Conservation (phyloP, 2,797 vertebrate species). For the Syngnathus rostellatus region DNA sequence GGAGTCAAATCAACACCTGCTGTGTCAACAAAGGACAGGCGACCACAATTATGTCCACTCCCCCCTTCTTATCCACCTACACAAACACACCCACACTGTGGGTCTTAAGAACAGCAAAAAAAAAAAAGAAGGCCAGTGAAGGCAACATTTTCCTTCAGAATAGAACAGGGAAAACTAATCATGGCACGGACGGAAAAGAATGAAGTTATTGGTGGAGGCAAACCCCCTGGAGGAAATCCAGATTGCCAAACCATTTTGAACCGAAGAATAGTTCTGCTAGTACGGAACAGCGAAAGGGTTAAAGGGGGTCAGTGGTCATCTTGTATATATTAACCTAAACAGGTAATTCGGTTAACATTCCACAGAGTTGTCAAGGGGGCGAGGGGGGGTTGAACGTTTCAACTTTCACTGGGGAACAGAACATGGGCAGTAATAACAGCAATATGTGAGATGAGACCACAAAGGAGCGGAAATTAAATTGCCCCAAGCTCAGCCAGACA, state of each 20-base stretch:
- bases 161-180: constrained; percentile 29
- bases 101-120: constrained; percentile 27
- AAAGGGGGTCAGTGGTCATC: constrained; percentile 22
- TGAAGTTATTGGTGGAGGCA: constrained; percentile 36
- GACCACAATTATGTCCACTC: constrained; percentile 15
- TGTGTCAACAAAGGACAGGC: constrained; percentile 55
- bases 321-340: constrained; percentile 49
- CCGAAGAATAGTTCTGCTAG: constrained; percentile 2
- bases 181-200: constrained; percentile 38
- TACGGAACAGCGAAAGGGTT: not conserved
- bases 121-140: constrained; percentile 51
- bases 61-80: not conserved
- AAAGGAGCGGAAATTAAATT: constrained; percentile 63
- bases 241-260: constrained; percentile 20
- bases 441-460: constrained; percentile 39
- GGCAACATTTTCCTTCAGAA: constrained; percentile 40
- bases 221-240: constrained; percentile 24
- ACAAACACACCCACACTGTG: constrained; percentile 9
- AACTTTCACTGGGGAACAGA: constrained; percentile 36
- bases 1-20: constrained; percentile 61
- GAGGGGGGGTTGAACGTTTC: constrained; percentile 21
- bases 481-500: constrained; percentile 45
- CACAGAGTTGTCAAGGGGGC: constrained; percentile 29
- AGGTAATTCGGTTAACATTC: constrained; percentile 47
- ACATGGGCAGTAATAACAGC: constrained; percentile 49